A percentile compares a stretch with the other conserved stretches of the same genome.
Evolutionary conservation across 1,140 invertebrate genomes (phyloP).

Genomic region (Dryas iulia): DNA sequence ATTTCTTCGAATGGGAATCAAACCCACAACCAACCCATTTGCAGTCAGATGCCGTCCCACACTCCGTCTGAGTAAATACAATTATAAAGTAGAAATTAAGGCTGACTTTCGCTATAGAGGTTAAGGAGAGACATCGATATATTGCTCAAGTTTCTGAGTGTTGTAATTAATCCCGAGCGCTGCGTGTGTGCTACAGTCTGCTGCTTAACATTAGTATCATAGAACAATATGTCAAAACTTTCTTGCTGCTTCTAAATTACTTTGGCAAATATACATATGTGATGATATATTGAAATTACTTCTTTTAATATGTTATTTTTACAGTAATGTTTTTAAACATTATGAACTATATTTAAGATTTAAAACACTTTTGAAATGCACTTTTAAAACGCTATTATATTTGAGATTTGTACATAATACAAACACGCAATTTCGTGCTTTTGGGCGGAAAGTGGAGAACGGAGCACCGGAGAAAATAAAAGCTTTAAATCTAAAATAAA

Average conservation of each 20-base stretch:
- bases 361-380: too few relatives aligned
- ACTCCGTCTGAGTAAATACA: too few relatives aligned
- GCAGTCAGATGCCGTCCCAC: too few relatives aligned
- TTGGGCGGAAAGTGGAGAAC: too few relatives aligned
- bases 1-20: too few relatives aligned
- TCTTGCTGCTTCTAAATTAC: constrained; percentile 8
- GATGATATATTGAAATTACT: not conserved
- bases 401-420: too few relatives aligned
- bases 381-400: too few relatives aligned
- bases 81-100: not conserved
- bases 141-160: constrained; percentile 24
- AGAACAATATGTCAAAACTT: constrained; percentile 20
- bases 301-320: not conserved
- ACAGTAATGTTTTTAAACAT: not conserved
- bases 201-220: not conserved
- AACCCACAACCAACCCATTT: too few relatives aligned
- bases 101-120: not conserved
- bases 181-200: not conserved
- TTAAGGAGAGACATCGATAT: constrained; percentile 19
- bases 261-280: not conserved
- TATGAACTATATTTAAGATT: not conserved
- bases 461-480: too few relatives aligned
- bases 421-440: too few relatives aligned
- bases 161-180: constrained; percentile 32
- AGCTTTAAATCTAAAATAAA: too few relatives aligned